Percentiles rank a stretch among this genome's conserved stretches.
phyloP scores from a whole-genome alignment of 2,888 invertebrate species.

The Acanthacorydalis orientalis region DNA sequence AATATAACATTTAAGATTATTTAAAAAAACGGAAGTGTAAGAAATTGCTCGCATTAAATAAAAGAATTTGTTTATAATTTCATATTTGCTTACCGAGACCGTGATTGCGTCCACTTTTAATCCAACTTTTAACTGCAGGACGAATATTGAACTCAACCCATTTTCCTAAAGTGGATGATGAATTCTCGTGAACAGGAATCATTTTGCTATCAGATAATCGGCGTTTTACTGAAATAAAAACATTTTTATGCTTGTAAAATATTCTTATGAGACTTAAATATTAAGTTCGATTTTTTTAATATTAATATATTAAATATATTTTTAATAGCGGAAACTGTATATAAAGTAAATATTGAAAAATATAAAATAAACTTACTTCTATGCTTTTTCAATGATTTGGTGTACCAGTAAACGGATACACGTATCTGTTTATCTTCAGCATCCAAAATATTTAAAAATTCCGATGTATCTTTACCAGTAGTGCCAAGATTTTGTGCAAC shows the following conservation, averaged over 20 bases:
- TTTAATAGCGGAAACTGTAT: too few relatives aligned
- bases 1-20: too few relatives aligned
- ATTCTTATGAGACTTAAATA: not conserved
- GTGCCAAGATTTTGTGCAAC: not conserved
- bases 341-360: too few relatives aligned
- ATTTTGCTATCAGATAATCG: conserved; percentile 31
- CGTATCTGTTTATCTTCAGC: conserved; percentile 36
- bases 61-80: too few relatives aligned
- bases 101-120: conserved; percentile 18
- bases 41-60: too few relatives aligned
- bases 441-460: conserved; percentile 9
- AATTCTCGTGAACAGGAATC: conserved; percentile 18
- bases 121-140: conserved; percentile 27
- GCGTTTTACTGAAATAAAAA: conserved; percentile 23
- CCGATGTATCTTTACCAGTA: not conserved
- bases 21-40: too few relatives aligned
- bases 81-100: conserved; percentile 20
- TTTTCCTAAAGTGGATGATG: conserved; percentile 12
- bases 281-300: too few relatives aligned
- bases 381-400: conserved; percentile 33
- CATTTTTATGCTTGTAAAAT: not conserved
- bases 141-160: conserved; percentile 33
- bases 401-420: conserved; percentile 40
- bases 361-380: conserved; percentile 26
- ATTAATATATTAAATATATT: too few relatives aligned